A percentile compares a stretch with the other conserved stretches of the same genome.
Evolutionary conservation across 2,113 vertebrate species (phyloP).

Genomic region (Panthera uncia): DNA sequence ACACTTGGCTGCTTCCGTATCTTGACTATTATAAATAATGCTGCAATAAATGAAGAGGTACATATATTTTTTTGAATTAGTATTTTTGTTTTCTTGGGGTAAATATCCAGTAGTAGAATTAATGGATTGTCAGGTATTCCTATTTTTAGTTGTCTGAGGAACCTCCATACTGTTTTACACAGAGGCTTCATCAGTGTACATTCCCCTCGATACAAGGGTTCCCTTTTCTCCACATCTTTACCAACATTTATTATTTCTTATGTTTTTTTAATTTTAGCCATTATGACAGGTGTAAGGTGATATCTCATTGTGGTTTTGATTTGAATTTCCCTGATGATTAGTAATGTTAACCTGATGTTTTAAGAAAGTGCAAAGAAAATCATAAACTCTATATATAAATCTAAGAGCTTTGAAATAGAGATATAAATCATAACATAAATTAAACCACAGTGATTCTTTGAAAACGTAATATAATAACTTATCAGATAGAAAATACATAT

Average conservation of each 20-base stretch:
- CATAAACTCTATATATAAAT: neutral
- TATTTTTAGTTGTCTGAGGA: neutral
- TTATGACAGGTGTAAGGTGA: neutral
- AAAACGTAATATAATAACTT: neutral
- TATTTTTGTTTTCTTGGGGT: too few relatives aligned
- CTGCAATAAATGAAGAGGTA: too few relatives aligned
- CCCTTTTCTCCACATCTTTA: neutral
- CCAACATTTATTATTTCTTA: neutral
- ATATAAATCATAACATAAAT: neutral
- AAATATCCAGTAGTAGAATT: neutral
- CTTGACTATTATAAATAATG: too few relatives aligned
- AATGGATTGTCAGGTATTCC: neutral
- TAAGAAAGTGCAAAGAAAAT: slow-evolving; percentile 10
- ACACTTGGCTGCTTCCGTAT: too few relatives aligned
- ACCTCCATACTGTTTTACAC: neutral
- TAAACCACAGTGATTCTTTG: neutral
- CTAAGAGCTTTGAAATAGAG: neutral
- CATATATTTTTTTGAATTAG: neutral
- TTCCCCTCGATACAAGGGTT: neutral
- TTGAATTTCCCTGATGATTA: neutral
- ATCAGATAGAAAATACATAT: neutral
- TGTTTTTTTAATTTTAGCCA: neutral
- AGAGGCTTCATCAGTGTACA: neutral
- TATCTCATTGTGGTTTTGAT: neutral
- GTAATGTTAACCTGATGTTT: neutral